Evolutionary conservation across 2,113 vertebrate genomes (phyloP).

Genomic region (Ammodytes marinus): DNA sequence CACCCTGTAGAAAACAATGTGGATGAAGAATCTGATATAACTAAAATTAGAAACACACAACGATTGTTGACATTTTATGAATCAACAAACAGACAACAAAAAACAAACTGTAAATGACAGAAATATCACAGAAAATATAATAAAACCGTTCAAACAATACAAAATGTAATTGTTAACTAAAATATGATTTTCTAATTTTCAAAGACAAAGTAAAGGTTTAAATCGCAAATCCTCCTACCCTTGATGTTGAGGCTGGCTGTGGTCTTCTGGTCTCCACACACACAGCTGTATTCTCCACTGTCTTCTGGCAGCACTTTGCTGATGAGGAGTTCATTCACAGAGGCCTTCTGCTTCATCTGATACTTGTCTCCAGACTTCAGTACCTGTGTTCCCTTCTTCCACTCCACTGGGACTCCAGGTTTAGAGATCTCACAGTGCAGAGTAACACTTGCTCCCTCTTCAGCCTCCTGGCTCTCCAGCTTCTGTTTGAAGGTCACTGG

Average conservation of each 20-base stretch:
- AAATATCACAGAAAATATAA: not conserved
- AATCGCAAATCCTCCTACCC: constrained; percentile 58
- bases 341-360: constrained; percentile 78
- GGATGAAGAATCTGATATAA: not conserved
- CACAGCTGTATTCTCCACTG: constrained; percentile 84
- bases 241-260: constrained; percentile 78
- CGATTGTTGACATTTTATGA: constrained; percentile 10
- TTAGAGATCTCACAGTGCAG: constrained; percentile 88
- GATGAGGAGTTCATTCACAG: constrained; percentile 81
- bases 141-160: not conserved
- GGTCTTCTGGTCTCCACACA: constrained; percentile 84
- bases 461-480: constrained; percentile 80
- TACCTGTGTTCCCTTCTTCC: constrained; percentile 80
- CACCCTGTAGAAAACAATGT: not conserved
- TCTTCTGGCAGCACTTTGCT: constrained; percentile 61
- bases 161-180: not conserved
- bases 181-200: not conserved
- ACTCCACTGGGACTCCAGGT: constrained; percentile 84
- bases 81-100: constrained; percentile 10
- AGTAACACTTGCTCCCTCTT: constrained; percentile 80
- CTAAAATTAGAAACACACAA: not conserved
- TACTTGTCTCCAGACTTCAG: constrained; percentile 86
- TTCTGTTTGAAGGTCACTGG: constrained; percentile 69
- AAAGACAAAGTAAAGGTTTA: constrained; percentile 4
- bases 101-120: not conserved